Base-by-base conservation (phyloP, 2,113 vertebrate species). In the Cynopterus brachyotis region DNA sequence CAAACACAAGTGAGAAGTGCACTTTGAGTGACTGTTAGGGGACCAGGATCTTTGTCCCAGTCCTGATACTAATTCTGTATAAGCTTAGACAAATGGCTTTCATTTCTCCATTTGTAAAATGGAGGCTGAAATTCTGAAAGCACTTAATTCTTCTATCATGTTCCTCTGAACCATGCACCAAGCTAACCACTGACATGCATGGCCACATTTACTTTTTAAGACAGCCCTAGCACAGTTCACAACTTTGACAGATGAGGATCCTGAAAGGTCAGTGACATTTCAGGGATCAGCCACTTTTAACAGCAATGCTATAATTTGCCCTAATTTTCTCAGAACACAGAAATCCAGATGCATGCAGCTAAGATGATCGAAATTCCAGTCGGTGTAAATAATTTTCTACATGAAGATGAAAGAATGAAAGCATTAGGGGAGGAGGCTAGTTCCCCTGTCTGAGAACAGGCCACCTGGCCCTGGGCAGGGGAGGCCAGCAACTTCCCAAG, bases 171-270 rank as follows among this genome's bases (percentile, higher is more conserved):
- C 47, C 32, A 4, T 22, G 2, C 5, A 55, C 35, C 0, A 1
- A 13, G 35, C 80, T 62, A 20, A 37, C 28, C 28, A 6, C 7
- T 1, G 2, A 32, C 4, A 0, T 1, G 8, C 30, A 15, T 0
- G 2, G 24, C 22, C 88, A 40, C 30, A 11, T 9, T 35, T 3
- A 55, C 53, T 32, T n/a, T 8, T 50, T 30, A 22, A 22, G 19
- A 22, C 10, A 24, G 57, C 50, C 70, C 13, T 13, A 4, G n/a
- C 24, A 0, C 7, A 2, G 37, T 24, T 20, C n/a, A 69, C 28
- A 17, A 9, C n/a, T 84, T 9, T 30, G 11, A 42, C 57, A 64
- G 24, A 57, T 32, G 35, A 55, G 15, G 13, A 26, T 28, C 47
- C 19, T 17, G 53, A 17, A 80, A 94, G 12, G 9, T 80, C 70